A percentile compares a stretch with the other conserved stretches of the same genome.
phyloP scores from a whole-genome alignment of 2,113 vertebrate genomes.

The Atlantisia rogersi region DNA sequence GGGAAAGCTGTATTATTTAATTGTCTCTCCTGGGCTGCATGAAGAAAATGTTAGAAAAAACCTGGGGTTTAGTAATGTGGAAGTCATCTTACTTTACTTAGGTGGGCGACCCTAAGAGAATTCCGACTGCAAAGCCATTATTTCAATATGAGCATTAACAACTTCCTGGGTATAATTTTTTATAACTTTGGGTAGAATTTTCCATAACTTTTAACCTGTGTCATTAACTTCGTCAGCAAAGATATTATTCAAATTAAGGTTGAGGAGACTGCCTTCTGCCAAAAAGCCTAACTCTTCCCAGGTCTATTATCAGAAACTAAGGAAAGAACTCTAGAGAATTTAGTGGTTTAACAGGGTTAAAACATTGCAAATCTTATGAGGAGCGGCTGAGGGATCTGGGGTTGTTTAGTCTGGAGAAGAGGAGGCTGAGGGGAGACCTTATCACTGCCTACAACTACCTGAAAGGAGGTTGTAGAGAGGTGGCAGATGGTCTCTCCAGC shows the following conservation, averaged over 20 bases:
- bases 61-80: not conserved
- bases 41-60: conserved; percentile 12
- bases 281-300: not conserved
- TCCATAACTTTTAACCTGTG: not conserved
- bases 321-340: not conserved
- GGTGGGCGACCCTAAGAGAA: not conserved
- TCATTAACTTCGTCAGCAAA: conserved; percentile 4
- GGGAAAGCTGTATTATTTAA: not conserved
- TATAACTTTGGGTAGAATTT: not conserved
- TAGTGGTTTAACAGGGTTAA: not conserved
- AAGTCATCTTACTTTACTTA: not conserved
- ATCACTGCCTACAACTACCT: no score
- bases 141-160: not conserved
- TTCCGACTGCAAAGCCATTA: not conserved
- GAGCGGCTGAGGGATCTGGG: no score
- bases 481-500: no score
- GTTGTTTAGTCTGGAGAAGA: no score
- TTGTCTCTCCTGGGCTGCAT: not conserved
- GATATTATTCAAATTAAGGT: conserved; percentile 18
- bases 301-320: not conserved
- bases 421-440: no score
- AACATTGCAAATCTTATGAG: no score
- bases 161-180: not conserved
- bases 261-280: not conserved
- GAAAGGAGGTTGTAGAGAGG: no score